A percentile compares a stretch with the other conserved stretches of the same genome.
These are phyloP conservation scores for Podilymbus podiceps DNA, from an alignment of 2,113 vertebrate species.

Conservation along the genomic window DNA sequence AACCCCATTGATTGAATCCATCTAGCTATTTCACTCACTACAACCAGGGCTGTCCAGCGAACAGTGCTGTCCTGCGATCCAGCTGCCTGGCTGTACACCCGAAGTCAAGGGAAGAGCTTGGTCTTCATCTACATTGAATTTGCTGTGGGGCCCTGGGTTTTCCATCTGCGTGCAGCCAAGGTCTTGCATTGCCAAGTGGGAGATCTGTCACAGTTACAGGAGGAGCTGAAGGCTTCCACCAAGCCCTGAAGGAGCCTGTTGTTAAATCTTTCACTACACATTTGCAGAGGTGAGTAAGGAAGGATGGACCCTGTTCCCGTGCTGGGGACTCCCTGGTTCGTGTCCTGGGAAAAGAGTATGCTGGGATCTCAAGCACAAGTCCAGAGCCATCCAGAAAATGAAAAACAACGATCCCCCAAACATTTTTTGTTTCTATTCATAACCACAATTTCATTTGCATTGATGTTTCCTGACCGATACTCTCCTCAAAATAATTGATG, in stretches of 20 bases:
- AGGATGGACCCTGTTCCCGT: not conserved
- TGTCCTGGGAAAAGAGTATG: not conserved
- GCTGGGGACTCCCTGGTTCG: not conserved
- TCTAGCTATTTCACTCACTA: not conserved
- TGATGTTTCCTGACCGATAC: slow-evolving; percentile 38
- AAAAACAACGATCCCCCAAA: not conserved
- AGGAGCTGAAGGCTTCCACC: not conserved
- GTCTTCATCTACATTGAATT: not conserved
- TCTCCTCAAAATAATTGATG: slow-evolving; percentile 47
- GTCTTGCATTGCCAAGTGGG: not conserved
- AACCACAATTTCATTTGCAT: slow-evolving; percentile 50
- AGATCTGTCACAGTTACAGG: not conserved
- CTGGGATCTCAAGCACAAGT: not conserved
- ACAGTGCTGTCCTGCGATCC: not conserved
- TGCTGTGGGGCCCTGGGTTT: not conserved
- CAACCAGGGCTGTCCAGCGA: not conserved
- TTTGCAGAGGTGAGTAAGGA: not conserved
- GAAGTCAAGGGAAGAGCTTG: not conserved
- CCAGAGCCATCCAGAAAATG: slow-evolving; percentile 9
- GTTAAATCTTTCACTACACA: not conserved
- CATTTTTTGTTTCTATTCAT: slow-evolving; percentile 35
- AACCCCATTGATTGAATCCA: not conserved
- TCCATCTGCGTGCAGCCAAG: fast-evolving
- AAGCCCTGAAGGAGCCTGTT: not conserved
- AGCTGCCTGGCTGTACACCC: not conserved